These are phyloP conservation scores for Pristionchus arcanus DNA, from an alignment of 2,888 invertebrate genomes.

Conservation along the genomic window DNA sequence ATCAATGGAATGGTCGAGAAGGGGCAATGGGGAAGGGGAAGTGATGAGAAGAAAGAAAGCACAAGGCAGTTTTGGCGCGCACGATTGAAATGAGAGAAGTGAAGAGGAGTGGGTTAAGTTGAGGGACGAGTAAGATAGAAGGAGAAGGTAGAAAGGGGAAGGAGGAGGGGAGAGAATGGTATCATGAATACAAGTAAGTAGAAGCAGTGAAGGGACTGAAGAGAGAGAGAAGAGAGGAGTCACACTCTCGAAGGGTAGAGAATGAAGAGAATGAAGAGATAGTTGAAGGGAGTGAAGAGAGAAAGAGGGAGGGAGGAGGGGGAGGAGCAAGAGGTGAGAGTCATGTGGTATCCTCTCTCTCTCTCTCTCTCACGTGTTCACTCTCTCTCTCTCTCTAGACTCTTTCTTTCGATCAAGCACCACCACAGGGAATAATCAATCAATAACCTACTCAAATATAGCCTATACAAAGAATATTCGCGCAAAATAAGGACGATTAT, in stretches of 20 bases:
- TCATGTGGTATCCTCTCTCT: slow-evolving; percentile 46
- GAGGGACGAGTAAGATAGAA: slow-evolving; percentile 56
- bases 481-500: slow-evolving; percentile 1
- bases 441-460: background rate
- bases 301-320: slow-evolving; percentile 55
- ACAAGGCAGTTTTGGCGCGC: slow-evolving; percentile 35
- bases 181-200: slow-evolving; percentile 51
- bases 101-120: slow-evolving; percentile 51
- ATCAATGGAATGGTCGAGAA: slow-evolving; percentile 39
- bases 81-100: slow-evolving; percentile 15
- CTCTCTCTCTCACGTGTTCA: slow-evolving; percentile 27
- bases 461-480: background rate
- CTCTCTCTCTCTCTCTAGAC: slow-evolving; percentile 9
- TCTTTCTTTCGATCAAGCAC: background rate
- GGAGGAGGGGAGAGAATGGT: slow-evolving; percentile 53
- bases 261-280: slow-evolving; percentile 43
- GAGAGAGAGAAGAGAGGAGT: slow-evolving; percentile 57
- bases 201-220: slow-evolving; percentile 54
- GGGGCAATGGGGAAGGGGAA: background rate
- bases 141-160: slow-evolving; percentile 56
- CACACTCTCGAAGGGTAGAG: slow-evolving; percentile 54
- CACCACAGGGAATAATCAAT: background rate
- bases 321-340: slow-evolving; percentile 48
- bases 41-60: slow-evolving; percentile 12
- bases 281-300: slow-evolving; percentile 57